Base-by-base conservation (phyloP, 2,888 invertebrate species). In the Tupiocoris notatus region DNA sequence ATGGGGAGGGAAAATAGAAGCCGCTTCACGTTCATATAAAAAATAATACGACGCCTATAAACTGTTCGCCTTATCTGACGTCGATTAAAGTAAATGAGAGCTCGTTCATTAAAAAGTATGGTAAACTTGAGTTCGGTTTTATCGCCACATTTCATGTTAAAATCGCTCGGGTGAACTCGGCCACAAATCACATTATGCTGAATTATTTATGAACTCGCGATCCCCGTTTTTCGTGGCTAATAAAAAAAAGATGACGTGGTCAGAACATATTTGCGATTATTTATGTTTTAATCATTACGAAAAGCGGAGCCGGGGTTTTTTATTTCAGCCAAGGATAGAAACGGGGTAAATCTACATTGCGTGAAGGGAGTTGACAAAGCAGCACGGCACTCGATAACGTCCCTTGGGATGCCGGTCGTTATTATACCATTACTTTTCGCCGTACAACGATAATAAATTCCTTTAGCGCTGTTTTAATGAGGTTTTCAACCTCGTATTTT, bases 371-470 rank as follows among this genome's bases (percentile, higher is more conserved):
- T 70, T 70, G 59, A 59, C 25, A 70, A 59, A 22, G 21, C 18
- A 39, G 39, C 20, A 21, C 24, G 12, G 65, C n/a, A 22, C 22
- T 70, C 63, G 63, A n/a, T n/a, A 59, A 59, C 57, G 57, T 67
- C 67, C 7, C 20, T 23, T 9, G 57, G 18, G 57, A 22, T 24
- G 22, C 67, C 1, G 62, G 18, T 25, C n/a, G 74, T 74, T 74
- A 74, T 74, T 74, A 74, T 74, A 58, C 58, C 74, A 65, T 74
- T 64, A 74, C 65, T 63, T 74, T 65, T n/a, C n/a, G 74, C 58
- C 74, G 24, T 74, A 64, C 57, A 39, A 39, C 54, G 63, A 62
- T 73, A 70, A 73, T 73, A 62, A 62, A 62, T 73, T 73, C 39
- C 20, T 73, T n/a, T 67, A 3, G 67, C 21, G n/a, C 56, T 56